Base-by-base conservation (phyloP, 2,888 invertebrate species). In the Euproctis similis region DNA sequence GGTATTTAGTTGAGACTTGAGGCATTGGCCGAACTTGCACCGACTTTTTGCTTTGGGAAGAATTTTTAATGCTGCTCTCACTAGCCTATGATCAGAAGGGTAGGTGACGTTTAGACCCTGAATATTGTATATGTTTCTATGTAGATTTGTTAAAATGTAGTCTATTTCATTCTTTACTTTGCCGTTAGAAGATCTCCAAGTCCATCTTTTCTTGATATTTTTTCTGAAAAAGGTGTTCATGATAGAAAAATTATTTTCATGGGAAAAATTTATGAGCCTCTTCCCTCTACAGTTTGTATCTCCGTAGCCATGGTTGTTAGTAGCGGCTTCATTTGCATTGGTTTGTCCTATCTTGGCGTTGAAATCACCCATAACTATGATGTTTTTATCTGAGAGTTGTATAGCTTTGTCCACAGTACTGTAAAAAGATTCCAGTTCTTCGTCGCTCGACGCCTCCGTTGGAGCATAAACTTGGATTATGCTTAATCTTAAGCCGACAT, bases 71-170 rank as follows among this genome's bases (percentile, higher is more conserved):
- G 8, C 7, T 18, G 18, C 18, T 18, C 18, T 3, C 4, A 18
- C 8, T 7, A 7, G 4, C 7, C 18, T 3, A 7, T 18, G 18
- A 7, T 18, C 18, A 2, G 18, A 18, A 2, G 18, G 7, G 7
- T 18, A 18, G 18, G 6, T 18, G 4, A 18, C 2, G 18, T 18
- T 18, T 8, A 18, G 4, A 5, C 2, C 8, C 4, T 8, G 8
- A 18, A 18, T 18, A 7, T 18, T 8, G 6, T 18, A n/a, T 3
- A 18, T 5, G 2, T 8, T 18, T 3, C n/a, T n/a, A 8, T 2
- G 18, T 5, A 30, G 35, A 35, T 24, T 27, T 33, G 4, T 34
- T 8, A 18, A 18, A 5, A 18, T 18, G n/a, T 4, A 18, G n/a
- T 18, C 18, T 4, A 18, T 18, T 18, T 18, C 18, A 18, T 18